A percentile compares a stretch with the other conserved stretches of the same genome.
These are phyloP conservation scores for Hipposideros armiger DNA, from an alignment of 2,113 vertebrate genomes.

Conservation along the genomic window DNA sequence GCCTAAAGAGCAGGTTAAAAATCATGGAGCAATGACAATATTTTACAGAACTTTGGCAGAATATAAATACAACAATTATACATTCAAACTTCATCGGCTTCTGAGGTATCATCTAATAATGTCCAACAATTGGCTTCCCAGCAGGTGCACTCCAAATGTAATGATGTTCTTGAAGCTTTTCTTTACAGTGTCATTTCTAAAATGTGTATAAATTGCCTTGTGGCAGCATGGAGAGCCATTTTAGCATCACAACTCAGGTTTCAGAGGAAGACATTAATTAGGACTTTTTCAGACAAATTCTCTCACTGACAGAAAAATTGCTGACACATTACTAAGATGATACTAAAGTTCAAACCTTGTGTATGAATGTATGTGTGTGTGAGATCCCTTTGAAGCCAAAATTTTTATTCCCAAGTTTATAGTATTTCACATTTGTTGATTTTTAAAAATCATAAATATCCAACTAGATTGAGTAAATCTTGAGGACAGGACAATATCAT, in stretches of 20 bases:
- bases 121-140: constrained; percentile 32
- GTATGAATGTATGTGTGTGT: background rate
- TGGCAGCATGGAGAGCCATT: constrained; percentile 61
- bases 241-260: constrained; percentile 68
- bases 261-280: constrained; percentile 71
- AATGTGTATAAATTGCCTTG: constrained; percentile 71
- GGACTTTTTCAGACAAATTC: constrained; percentile 60
- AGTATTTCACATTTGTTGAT: constrained; percentile 38
- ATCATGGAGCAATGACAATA: background rate
- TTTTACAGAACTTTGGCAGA: constrained; percentile 53
- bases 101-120: constrained; percentile 56
- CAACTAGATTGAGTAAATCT: background rate
- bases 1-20: background rate
- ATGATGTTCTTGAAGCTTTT: constrained; percentile 66
- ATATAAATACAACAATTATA: constrained; percentile 64
- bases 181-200: constrained; percentile 72
- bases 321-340: constrained; percentile 8
- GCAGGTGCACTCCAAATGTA: constrained; percentile 61
- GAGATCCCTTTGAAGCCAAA: background rate
- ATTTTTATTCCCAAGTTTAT: constrained; percentile 25
- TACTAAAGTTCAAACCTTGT: background rate
- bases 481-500: background rate
- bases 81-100: constrained; percentile 13
- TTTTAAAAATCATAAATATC: background rate
- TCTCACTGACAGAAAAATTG: constrained; percentile 47